Percentiles rank a stretch among this genome's conserved stretches.
Conservation (phyloP, 2,113 vertebrate species). For the Nothoprocta pentlandii region DNA sequence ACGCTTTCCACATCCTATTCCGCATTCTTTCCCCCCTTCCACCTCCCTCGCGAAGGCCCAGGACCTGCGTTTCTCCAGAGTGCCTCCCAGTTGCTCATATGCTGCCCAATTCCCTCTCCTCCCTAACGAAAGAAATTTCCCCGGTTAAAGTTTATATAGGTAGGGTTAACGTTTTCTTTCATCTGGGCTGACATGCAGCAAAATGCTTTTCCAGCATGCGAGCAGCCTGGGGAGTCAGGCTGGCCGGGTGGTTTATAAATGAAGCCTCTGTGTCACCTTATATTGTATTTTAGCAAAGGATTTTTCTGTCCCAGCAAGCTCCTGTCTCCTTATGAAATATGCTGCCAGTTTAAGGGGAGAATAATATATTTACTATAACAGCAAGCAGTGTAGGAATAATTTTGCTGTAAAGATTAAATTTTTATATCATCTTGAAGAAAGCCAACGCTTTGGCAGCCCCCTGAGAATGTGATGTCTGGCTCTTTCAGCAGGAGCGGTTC, state of each 20-base stretch:
- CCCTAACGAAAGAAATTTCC: not conserved
- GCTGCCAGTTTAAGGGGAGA: not conserved
- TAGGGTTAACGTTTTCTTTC: not conserved
- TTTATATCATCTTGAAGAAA: constrained; percentile 42
- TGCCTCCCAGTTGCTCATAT: not conserved
- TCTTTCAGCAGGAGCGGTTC: not conserved
- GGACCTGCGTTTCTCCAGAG: not conserved
- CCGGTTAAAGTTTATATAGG: not conserved
- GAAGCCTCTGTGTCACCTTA: not conserved
- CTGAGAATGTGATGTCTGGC: not conserved
- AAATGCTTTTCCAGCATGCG: not conserved
- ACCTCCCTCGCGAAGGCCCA: not conserved
- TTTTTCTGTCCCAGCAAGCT: constrained; percentile 3
- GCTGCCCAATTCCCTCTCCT: not conserved
- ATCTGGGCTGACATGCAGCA: not conserved
- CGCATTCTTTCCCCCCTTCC: not conserved
- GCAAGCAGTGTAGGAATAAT: constrained; percentile 31
- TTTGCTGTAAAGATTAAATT: constrained; percentile 49
- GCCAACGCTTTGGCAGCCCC: not conserved
- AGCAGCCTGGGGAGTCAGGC: not conserved
- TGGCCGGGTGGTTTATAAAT: not conserved
- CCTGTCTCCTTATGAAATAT: constrained; percentile 18
- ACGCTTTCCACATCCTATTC: not conserved
- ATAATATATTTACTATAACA: constrained; percentile 41
- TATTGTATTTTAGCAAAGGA: not conserved